Evolutionary conservation across 2,888 invertebrate species (phyloP), one percentile per base, ranked within the genome.

Genomic region (Polyommatus iphigenia): DNA sequence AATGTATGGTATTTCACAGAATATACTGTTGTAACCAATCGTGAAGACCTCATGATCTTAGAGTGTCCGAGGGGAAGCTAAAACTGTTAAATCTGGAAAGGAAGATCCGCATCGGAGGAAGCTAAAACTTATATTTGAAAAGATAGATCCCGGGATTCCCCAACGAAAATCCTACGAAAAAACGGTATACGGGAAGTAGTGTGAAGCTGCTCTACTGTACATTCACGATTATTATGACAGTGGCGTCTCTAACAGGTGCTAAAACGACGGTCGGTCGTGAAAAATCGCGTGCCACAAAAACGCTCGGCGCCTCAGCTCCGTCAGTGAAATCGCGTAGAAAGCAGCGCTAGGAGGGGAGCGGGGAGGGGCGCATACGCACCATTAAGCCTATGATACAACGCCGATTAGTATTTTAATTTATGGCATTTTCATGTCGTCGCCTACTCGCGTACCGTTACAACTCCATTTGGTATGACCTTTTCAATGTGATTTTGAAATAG

Each of bases 301-400:
- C 85, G 85, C 82, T 77, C 82, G 87, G 83, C 87, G 86, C 85
- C 83, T 81, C 71, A 82, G 86, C 83, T 81, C 71, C 83, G 86
- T 84, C 88, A 90, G 94, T 92, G 93, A 93, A 94, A 94, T 92
- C 92, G 92, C 92, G 90, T 90, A 94, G 94, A 94, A 94, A 93
- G 94, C 94, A 93, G 92, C 93, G 91, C 91, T 89, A 87, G 89
- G 89, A 88, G 91, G 90, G 90, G 91, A 91, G 89, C 89, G 46
- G 46, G 46, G 46, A 7, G 91, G 91, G 90, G 90, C 88, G 82
- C 71, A 83, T 89, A 89, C 88, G 88, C 90, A 89, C 85, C 83
- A 82, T 85, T 84, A 86, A 85, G 83, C 83, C 80, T 84, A 83
- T 85, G 82, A 78, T 85, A 83, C 86, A 84, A 85, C 85, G 77